Evolutionary conservation across 2,888 invertebrate genomes (phyloP).

Genomic region (Chalcis sispes): DNA sequence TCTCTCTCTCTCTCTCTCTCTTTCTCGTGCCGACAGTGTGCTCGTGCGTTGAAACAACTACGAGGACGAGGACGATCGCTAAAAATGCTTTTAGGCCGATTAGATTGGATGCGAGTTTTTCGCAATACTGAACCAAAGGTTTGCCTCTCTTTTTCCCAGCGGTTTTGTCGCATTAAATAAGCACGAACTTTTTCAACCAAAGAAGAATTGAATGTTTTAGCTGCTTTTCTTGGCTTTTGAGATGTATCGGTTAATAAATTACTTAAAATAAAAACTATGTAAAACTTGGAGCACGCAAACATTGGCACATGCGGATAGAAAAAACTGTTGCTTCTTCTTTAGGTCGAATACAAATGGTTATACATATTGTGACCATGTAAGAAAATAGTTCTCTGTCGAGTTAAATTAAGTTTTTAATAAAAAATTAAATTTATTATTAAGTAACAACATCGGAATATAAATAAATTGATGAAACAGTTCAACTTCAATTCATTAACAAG

Average conservation of each 20-base stretch:
- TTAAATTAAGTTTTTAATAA: too few relatives aligned
- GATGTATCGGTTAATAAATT: conserved; percentile 42
- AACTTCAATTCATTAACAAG: too few relatives aligned
- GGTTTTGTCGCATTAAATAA: conserved; percentile 45
- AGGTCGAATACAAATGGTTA: too few relatives aligned
- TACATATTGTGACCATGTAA: too few relatives aligned
- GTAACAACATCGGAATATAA: too few relatives aligned
- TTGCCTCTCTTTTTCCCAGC: conserved; percentile 6
- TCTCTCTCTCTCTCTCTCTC: neutral
- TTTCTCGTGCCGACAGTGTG: conserved; percentile 14
- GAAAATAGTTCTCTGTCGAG: too few relatives aligned
- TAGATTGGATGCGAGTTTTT: conserved; percentile 66
- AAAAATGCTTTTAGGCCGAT: conserved; percentile 73
- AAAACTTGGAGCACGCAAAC: neutral
- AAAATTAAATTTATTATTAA: too few relatives aligned
- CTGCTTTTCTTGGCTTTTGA: neutral
- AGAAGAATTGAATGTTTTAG: conserved; percentile 26
- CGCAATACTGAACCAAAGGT: conserved; percentile 25
- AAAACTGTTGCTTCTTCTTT: too few relatives aligned
- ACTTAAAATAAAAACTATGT: too few relatives aligned
- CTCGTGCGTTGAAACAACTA: neutral
- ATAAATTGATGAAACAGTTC: too few relatives aligned
- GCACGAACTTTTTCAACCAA: conserved; percentile 37
- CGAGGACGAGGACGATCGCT: conserved; percentile 57
- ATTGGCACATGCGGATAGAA: too few relatives aligned